A percentile compares a stretch with the other conserved stretches of the same genome.
Evolutionary conservation across 2,113 vertebrate species (phyloP).

Genomic region (Perca fluviatilis): DNA sequence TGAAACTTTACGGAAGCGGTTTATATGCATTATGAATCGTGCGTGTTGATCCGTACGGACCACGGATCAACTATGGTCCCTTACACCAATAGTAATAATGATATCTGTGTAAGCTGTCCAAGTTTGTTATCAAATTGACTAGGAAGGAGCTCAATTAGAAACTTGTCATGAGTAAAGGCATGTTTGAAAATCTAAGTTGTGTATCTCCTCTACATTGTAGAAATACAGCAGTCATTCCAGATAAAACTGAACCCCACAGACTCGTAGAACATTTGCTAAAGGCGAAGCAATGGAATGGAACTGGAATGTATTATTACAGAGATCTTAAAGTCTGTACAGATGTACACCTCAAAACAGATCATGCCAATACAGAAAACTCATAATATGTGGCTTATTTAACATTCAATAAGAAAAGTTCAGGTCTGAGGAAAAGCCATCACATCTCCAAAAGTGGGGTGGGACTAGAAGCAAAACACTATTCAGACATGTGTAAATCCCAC

Average conservation of each 20-base stretch:
- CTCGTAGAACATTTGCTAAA: slow-evolving; percentile 9
- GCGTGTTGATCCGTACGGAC: too few relatives aligned
- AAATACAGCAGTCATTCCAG: slow-evolving; percentile 6
- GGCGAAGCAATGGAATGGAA: slow-evolving; percentile 11
- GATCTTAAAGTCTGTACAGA: neutral
- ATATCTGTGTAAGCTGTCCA: slow-evolving; percentile 32
- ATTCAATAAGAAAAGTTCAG: slow-evolving; percentile 25
- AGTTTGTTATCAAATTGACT: slow-evolving; percentile 35
- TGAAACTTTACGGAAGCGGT: too few relatives aligned
- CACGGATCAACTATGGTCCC: too few relatives aligned
- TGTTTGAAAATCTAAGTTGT: neutral
- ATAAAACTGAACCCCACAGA: slow-evolving; percentile 8
- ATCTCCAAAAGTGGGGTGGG: slow-evolving; percentile 8
- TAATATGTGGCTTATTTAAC: slow-evolving; percentile 13
- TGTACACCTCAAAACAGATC: slow-evolving; percentile 7
- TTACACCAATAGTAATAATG: too few relatives aligned
- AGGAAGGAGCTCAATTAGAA: slow-evolving; percentile 8
- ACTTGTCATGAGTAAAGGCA: neutral
- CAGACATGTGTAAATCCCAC: slow-evolving; percentile 52
- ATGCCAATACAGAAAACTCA: neutral
- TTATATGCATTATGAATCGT: too few relatives aligned
- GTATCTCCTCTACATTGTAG: neutral
- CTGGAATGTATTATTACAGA: neutral
- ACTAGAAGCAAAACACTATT: slow-evolving; percentile 29
- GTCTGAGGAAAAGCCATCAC: neutral